Conservation (phyloP, 2,888 invertebrate species). For the Phrixothrix hirtus region DNA sequence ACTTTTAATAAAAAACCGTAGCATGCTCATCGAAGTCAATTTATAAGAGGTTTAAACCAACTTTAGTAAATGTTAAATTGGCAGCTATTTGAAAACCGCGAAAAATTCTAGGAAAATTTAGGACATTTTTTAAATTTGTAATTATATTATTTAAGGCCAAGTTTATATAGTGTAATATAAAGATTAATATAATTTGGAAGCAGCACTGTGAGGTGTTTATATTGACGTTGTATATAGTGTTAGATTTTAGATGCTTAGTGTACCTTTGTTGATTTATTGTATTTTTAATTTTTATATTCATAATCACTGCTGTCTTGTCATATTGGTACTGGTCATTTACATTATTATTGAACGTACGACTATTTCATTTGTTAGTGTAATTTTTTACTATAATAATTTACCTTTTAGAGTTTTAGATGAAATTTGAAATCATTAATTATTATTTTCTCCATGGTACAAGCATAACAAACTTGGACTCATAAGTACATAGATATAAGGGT, state of each 20-base stretch:
- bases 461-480: slow-evolving; percentile 9
- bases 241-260: slow-evolving; percentile 51
- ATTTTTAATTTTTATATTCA: slow-evolving; percentile 44
- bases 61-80: slow-evolving; percentile 23
- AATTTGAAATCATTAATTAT: slow-evolving; percentile 9
- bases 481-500: slow-evolving; percentile 12
- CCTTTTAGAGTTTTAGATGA: slow-evolving; percentile 27
- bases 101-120: slow-evolving; percentile 28
- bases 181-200: slow-evolving; percentile 45
- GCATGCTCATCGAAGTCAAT: slow-evolving; percentile 35
- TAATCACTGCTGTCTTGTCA: slow-evolving; percentile 48
- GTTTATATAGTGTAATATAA: slow-evolving; percentile 53
- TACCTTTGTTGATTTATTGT: slow-evolving; percentile 44
- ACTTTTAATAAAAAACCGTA: slow-evolving; percentile 21
- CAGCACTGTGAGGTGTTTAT: slow-evolving; percentile 44
- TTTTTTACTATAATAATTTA: slow-evolving; percentile 35
- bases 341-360: slow-evolving; percentile 16
- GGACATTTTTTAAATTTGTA: slow-evolving; percentile 45
- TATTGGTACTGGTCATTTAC: slow-evolving; percentile 54
- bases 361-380: slow-evolving; percentile 44
- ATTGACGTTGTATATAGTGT: slow-evolving; percentile 48
- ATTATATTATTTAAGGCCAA: slow-evolving; percentile 47
- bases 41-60: slow-evolving; percentile 22
- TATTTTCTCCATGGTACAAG: slow-evolving; percentile 11
- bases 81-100: slow-evolving; percentile 25